Base-by-base conservation (phyloP, 2,797 vertebrate genomes). In the Siniperca scherzeri region DNA sequence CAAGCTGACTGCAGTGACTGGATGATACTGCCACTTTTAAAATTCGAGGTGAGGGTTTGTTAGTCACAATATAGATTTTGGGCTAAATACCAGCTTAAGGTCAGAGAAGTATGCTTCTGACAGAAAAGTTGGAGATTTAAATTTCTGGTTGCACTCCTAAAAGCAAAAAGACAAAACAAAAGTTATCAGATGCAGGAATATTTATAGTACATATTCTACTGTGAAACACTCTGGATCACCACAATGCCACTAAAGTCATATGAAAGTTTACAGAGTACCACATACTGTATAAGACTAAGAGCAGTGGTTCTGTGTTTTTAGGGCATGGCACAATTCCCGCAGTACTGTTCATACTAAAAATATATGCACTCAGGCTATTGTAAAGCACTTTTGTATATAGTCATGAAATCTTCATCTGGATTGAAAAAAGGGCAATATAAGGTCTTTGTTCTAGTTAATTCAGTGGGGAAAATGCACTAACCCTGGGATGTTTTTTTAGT, bases 311-410 rank as follows among this genome's bases (percentile, higher is more conserved):
- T 17, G 69, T 69, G 62, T 44, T 70, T 36, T 59, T 7, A 16
- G 52, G 36, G 19, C 59, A 59, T 22, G 19, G 36, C 21, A 27
- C 13, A 53, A 27, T 57, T 77, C 50, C 64, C 77, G 22, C 69
- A 30, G 30, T 25, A 40, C 27, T 33, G 48, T 22, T 61, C 67
- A 27, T 8, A 57, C 82, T 76, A 82, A 82, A 89, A 84, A 81
- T 74, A 89, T 5, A 60, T 0, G 19, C 79, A 75, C 76, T 79
- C 74, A 62, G 30, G 52, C 61, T 73, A 38, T 61, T 87, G 69
- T 81, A 56, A 81, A 42, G 64, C 74, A 57, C 77, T 69, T 65
- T 27, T 68, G 46, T 12, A 56, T 50, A 42, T 13, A 48, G 76
- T 64, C 78, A 81, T 74, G 70, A 78, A 75, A 69, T 74, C 77